Evolutionary conservation across 2,113 vertebrate genomes (phyloP).

Genomic region (Alethe diademata): DNA sequence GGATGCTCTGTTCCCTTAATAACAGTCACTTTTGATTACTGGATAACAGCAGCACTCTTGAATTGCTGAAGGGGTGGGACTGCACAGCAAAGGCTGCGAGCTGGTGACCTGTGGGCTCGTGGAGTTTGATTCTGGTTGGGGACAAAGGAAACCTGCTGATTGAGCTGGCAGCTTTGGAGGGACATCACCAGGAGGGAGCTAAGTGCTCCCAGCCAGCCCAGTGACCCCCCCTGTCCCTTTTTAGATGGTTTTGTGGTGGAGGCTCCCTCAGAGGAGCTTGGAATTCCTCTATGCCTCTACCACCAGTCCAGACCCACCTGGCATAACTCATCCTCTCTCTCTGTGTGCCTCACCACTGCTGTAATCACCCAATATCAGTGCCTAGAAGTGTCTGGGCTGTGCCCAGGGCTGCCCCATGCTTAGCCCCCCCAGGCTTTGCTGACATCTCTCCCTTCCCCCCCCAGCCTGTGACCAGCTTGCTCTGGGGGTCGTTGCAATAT

Average conservation of each 20-base stretch:
- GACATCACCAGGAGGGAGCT: neutral
- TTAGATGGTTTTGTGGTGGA: neutral
- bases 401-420: neutral
- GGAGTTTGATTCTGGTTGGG: neutral
- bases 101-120: neutral
- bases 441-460: neutral
- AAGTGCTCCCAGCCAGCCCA: neutral
- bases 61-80: neutral
- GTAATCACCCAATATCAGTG: neutral
- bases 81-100: neutral
- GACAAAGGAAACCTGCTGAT: neutral
- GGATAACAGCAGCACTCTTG: neutral
- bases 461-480: conserved; percentile 97
- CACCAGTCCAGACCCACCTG: accelerated
- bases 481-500: conserved; percentile 96
- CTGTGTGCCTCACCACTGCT: neutral
- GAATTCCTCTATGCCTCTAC: neutral
- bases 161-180: neutral
- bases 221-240: neutral
- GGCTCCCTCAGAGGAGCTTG: neutral
- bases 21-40: neutral
- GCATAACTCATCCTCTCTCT: neutral
- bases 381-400: neutral
- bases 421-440: neutral
- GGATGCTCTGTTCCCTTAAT: neutral